phyloP scores from a whole-genome alignment of 2,888 invertebrate genomes.

The Nephrotoma appendiculata region DNA sequence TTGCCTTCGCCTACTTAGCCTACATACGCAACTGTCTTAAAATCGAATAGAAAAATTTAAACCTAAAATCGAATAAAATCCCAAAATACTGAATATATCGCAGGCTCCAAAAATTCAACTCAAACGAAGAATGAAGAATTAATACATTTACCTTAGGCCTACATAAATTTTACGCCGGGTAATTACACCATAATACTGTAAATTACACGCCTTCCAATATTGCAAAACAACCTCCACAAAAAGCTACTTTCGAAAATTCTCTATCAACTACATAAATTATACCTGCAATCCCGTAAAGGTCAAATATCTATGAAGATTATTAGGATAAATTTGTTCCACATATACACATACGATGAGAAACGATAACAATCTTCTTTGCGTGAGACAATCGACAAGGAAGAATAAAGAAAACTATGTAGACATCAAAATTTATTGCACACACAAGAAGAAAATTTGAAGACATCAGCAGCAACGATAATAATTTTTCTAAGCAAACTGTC shows the following conservation, averaged over 20 bases:
- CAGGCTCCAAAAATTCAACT: no score
- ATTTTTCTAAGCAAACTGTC: not conserved
- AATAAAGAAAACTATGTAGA: not conserved
- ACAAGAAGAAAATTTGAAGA: not conserved
- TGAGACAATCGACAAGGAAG: not conserved
- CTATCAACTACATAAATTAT: not conserved
- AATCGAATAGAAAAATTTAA: no score
- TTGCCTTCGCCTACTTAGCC: no score
- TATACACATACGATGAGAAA: not conserved
- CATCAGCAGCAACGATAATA: not conserved
- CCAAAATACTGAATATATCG: no score
- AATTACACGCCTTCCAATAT: not conserved
- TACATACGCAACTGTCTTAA: no score
- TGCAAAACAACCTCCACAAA: not conserved
- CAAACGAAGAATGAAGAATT: not conserved
- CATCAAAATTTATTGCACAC: not conserved
- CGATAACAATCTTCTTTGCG: not conserved
- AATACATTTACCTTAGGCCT: no score
- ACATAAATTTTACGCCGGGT: not conserved
- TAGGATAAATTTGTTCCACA: not conserved
- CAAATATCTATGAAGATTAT: not conserved
- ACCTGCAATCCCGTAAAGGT: not conserved
- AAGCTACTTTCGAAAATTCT: not conserved
- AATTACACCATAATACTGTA: not conserved
- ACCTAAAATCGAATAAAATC: no score